phyloP scores from a whole-genome alignment of 2,113 vertebrate species.

The Apteryx owenii region DNA sequence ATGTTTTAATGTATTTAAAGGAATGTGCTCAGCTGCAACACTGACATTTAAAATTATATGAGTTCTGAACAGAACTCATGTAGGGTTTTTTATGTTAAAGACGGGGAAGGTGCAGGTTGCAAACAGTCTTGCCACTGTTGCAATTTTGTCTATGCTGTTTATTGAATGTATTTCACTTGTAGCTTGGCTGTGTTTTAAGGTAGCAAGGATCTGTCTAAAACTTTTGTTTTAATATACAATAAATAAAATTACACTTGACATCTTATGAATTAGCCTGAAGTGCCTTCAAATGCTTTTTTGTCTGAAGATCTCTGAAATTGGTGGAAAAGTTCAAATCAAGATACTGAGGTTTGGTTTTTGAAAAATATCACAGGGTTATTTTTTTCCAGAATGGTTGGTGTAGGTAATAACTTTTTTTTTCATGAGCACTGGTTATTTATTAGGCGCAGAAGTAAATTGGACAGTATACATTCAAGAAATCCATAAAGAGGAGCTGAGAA shows the following conservation, averaged over 20 bases:
- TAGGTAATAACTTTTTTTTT: neutral
- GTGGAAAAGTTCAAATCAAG: neutral
- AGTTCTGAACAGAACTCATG: neutral
- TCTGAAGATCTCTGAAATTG: neutral
- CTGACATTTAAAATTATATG: neutral
- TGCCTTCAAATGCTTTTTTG: neutral
- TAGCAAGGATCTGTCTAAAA: neutral
- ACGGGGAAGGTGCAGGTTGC: neutral
- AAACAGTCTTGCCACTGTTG: neutral
- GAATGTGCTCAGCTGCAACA: slow-evolving; percentile 8
- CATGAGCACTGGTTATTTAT: neutral
- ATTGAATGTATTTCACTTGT: neutral
- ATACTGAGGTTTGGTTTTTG: neutral
- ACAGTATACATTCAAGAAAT: neutral
- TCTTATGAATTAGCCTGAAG: neutral
- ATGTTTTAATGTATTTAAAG: slow-evolving; percentile 24
- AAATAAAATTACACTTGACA: neutral
- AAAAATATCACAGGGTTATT: neutral
- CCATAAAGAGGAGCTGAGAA: neutral
- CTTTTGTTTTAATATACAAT: neutral
- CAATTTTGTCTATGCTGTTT: neutral
- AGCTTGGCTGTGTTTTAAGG: neutral
- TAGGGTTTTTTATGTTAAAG: neutral
- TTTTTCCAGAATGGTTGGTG: neutral
- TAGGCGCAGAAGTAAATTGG: neutral